Base-by-base conservation (phyloP, 2,113 vertebrate genomes). In the Pyrgilauda ruficollis region DNA sequence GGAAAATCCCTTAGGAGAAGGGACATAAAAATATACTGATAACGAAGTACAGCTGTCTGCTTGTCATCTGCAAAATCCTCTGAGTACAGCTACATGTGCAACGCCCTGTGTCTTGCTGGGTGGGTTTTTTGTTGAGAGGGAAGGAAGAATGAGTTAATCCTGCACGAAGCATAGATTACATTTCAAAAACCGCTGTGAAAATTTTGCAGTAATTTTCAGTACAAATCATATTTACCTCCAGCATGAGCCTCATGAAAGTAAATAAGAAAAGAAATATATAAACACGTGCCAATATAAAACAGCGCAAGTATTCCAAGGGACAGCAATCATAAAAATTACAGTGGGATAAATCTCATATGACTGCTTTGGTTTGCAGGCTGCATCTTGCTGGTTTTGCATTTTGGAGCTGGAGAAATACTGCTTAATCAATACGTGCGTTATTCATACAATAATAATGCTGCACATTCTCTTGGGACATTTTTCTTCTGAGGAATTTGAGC, bases 341-440 rank as follows among this genome's bases (percentile, higher is more conserved):
- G 33, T n/a, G 37, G 89, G 85, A 80, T 72, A 86, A 93, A 93
- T 62, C 72, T 93, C 46, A 4, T 21, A 8, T 27, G 69, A 46
- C 46, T 89, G 43, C 50, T 84, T 72, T 64, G 58, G 35, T 85
- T 83, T 86, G 75, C 90, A 59, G 77, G 10, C 77, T 73, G 58
- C 70, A 21, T 87, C 84, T 94, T 90, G 79, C 94, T 93, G 88
- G n/a, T 61, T 96, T 93, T 88, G 76, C 61, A 47, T 94, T 91
- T 88, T 14, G 6, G 43, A 46, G 43, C 26, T 90, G 61, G 64
- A 86, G 64, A 93, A 92, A 86, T 77, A 70, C 83, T 70, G 44
- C 52, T 86, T 89, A 55, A 93, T 93, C 82, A 70, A 87, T 95
- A 90, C 11, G 8, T 37, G 11, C 14, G 47, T 93, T 92, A 84